A percentile compares a stretch with the other conserved stretches of the same genome.
Evolutionary conservation across 1,140 invertebrate species (phyloP).

Genomic region (Nymphalis io): DNA sequence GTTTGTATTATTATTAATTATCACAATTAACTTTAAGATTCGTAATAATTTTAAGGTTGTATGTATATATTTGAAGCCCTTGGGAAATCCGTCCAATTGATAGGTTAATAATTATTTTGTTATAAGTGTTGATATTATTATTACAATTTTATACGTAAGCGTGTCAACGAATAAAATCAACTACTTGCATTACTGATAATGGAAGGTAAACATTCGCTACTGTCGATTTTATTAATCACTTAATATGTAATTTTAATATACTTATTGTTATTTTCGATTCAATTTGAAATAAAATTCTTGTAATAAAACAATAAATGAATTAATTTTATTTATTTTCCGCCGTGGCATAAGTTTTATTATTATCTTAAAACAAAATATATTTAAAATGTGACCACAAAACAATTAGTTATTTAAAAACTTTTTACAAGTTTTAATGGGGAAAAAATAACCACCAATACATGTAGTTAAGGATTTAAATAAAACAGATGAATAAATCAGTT

Average conservation of each 20-base stretch:
- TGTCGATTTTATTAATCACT: background rate
- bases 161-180: constrained; percentile 10
- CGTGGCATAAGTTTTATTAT: no score
- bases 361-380: no score
- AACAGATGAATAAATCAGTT: no score
- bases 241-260: background rate
- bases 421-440: no score
- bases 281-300: constrained; percentile 16
- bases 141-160: constrained; percentile 4
- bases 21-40: background rate
- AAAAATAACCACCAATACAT: no score
- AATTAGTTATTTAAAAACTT: no score
- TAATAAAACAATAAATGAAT: background rate
- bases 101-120: constrained; percentile 33
- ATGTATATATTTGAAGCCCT: constrained; percentile 50
- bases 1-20: background rate
- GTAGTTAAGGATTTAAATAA: no score
- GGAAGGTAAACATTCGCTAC: background rate
- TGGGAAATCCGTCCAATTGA: constrained; percentile 62
- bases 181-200: background rate
- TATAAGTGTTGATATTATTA: constrained; percentile 24
- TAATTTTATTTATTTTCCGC: background rate
- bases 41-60: constrained; percentile 17
- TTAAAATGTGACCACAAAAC: no score
- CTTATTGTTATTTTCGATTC: constrained; percentile 17